Percentiles rank a stretch among this genome's conserved stretches.
Evolutionary conservation across 2,113 vertebrate genomes (phyloP).

Genomic region (Barbus barbus): DNA sequence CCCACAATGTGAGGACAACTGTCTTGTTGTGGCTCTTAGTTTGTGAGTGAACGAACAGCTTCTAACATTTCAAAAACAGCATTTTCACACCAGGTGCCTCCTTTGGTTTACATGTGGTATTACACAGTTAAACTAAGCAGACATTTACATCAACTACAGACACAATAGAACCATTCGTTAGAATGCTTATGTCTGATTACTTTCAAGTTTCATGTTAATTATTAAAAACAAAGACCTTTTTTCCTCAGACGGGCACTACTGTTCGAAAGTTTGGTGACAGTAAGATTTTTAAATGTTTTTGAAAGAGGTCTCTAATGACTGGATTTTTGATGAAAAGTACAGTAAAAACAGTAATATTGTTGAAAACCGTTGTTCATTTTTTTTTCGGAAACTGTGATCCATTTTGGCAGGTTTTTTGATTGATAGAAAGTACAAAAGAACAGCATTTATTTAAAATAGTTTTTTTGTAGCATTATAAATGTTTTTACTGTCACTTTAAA

Average conservation of each 20-base stretch:
- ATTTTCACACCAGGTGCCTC: background rate
- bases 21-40: background rate
- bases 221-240: background rate
- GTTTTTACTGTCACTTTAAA: background rate
- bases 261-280: background rate
- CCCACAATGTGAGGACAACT: slow-evolving; percentile 50
- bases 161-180: background rate
- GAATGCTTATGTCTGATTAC: no score
- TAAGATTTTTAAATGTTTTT: background rate
- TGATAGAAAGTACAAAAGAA: background rate
- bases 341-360: background rate
- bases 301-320: background rate
- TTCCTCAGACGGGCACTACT: background rate
- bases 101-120: background rate
- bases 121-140: background rate
- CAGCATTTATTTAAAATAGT: background rate
- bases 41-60: background rate
- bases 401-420: background rate
- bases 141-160: background rate
- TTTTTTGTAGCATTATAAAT: background rate
- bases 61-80: background rate
- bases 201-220: background rate
- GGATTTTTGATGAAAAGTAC: background rate
- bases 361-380: background rate
- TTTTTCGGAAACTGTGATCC: background rate